phyloP scores from a whole-genome alignment of 2,113 vertebrate species.

The Solea solea region DNA sequence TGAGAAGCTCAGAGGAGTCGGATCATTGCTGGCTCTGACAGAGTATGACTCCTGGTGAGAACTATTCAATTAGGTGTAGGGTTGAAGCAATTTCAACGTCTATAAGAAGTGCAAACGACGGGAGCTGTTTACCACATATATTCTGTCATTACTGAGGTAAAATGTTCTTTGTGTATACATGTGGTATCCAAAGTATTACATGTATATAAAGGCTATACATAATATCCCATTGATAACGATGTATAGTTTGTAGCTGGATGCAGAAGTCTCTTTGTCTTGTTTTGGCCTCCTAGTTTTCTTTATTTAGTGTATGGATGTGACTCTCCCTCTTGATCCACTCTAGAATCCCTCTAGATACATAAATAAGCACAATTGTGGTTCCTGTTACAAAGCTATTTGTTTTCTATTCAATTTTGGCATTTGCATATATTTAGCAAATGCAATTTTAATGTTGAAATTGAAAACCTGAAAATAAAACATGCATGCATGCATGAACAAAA shows the following conservation, averaged over 20 bases:
- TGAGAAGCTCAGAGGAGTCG: constrained; percentile 62
- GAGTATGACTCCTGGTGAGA: constrained; percentile 34
- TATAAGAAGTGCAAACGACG: constrained; percentile 13
- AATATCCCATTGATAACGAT: constrained; percentile 43
- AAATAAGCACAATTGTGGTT: background rate
- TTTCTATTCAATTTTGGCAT: background rate
- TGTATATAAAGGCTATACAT: constrained; percentile 78
- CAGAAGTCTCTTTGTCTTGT: constrained; percentile 44
- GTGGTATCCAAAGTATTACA: constrained; percentile 63
- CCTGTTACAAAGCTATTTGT: constrained; percentile 1
- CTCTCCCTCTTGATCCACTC: background rate
- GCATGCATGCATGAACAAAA: constrained; percentile 21
- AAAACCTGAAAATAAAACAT: background rate
- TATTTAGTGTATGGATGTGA: constrained; percentile 55
- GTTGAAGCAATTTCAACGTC: constrained; percentile 15
- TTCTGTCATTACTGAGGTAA: constrained; percentile 80
- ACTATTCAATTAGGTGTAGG: constrained; percentile 17
- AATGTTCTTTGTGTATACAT: constrained; percentile 70
- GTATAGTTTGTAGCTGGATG: constrained; percentile 61
- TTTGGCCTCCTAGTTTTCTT: constrained; percentile 43
- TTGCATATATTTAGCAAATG: constrained; percentile 20
- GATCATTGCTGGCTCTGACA: constrained; percentile 49
- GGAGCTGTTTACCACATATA: constrained; percentile 46
- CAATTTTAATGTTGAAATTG: background rate
- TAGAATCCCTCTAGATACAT: background rate